phyloP scores from a whole-genome alignment of 2,113 vertebrate genomes.

The Platysteira castanea region DNA sequence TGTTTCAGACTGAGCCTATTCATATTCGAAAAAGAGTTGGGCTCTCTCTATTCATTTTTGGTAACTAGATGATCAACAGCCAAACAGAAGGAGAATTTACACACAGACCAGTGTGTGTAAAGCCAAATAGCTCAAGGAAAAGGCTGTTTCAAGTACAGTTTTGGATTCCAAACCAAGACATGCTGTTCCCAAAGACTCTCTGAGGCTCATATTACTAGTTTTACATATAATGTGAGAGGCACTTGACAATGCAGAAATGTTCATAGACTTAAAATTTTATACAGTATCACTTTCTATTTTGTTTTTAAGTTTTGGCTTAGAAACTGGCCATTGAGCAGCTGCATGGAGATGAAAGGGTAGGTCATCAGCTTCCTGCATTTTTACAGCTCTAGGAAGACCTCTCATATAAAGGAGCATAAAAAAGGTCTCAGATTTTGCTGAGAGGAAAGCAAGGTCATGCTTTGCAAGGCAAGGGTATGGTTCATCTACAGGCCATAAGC shows the following conservation, averaged over 20 bases:
- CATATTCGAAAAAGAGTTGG: neutral
- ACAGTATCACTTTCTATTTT: neutral
- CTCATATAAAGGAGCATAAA: neutral
- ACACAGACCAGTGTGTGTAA: neutral
- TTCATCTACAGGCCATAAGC: neutral
- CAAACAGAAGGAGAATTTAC: neutral
- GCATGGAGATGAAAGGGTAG: neutral
- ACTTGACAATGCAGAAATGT: neutral
- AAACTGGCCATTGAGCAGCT: neutral
- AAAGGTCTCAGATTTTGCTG: neutral
- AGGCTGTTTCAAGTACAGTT: neutral
- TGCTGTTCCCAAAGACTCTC: neutral
- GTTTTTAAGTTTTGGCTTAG: neutral
- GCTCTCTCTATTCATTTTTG: neutral
- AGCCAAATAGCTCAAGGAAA: neutral
- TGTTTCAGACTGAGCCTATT: neutral
- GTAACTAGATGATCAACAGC: neutral
- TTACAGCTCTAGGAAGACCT: neutral
- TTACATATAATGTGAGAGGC: neutral
- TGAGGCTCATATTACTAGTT: neutral
- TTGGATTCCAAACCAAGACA: neutral
- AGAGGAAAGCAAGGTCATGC: neutral
- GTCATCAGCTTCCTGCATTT: neutral
- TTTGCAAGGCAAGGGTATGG: neutral
- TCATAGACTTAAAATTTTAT: neutral